phyloP scores from a whole-genome alignment of 2,888 invertebrate genomes.

The Perithous albicinctus region DNA sequence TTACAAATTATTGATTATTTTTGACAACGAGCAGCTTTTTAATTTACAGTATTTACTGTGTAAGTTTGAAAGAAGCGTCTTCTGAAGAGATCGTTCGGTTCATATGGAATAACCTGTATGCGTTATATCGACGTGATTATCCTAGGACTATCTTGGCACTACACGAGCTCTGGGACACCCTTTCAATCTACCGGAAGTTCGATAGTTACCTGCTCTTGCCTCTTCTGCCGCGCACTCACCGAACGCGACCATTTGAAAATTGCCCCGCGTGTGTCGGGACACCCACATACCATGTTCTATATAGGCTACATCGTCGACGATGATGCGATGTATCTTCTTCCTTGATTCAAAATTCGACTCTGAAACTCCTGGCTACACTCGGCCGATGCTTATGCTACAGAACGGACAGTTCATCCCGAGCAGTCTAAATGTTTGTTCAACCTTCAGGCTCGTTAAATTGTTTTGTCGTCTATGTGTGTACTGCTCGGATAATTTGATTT shows the following conservation, averaged over 20 bases:
- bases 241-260: slow-evolving; percentile 51
- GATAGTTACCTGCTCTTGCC: slow-evolving; percentile 56
- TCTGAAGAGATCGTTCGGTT: no score
- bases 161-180: slow-evolving; percentile 10
- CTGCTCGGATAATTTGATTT: slow-evolving; percentile 6
- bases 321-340: slow-evolving; percentile 3
- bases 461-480: slow-evolving; percentile 36
- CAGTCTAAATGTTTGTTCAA: slow-evolving; percentile 67
- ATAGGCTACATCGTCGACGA: not conserved
- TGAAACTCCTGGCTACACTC: not conserved
- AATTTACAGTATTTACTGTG: no score
- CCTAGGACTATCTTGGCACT: slow-evolving; percentile 52
- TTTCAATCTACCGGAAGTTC: slow-evolving; percentile 49
- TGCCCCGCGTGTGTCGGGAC: slow-evolving; percentile 16
- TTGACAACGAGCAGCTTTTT: no score
- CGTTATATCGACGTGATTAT: slow-evolving; percentile 23
- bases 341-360: not conserved
- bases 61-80: no score
- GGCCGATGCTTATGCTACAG: slow-evolving; percentile 16
- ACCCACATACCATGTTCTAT: not conserved
- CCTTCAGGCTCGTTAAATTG: slow-evolving; percentile 63
- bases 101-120: no score
- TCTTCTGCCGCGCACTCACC: slow-evolving; percentile 30
- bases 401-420: slow-evolving; percentile 60
- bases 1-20: no score